Conservation (phyloP, 2,797 vertebrate genomes). For the Stomatorhinus walkeri region DNA sequence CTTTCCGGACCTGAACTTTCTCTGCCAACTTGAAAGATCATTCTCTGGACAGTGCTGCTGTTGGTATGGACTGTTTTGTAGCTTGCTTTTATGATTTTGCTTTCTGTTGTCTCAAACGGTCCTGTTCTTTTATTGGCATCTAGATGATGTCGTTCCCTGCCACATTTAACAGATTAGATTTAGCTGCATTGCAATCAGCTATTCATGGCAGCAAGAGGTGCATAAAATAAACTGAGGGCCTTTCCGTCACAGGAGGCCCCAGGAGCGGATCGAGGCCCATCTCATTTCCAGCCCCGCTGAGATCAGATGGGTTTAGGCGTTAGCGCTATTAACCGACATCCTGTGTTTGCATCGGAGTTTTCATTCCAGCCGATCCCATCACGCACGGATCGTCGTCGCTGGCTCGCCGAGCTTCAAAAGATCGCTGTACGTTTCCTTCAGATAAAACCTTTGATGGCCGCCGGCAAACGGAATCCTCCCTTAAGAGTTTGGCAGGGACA, state of each 20-base stretch:
- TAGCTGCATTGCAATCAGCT: not conserved
- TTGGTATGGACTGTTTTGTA: not conserved
- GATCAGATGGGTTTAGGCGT: not conserved
- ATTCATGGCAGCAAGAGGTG: not conserved
- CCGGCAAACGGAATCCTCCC: constrained; percentile 26
- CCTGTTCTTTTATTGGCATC: not conserved
- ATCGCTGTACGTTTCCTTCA: constrained; percentile 17
- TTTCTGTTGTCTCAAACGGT: not conserved
- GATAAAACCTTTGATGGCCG: constrained; percentile 13
- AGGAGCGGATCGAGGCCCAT: not conserved
- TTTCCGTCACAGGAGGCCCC: not conserved
- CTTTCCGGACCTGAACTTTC: not conserved
- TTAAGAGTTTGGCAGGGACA: constrained; percentile 13
- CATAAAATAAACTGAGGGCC: not conserved
- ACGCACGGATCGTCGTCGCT: not conserved
- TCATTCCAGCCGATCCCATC: not conserved
- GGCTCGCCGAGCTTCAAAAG: not conserved
- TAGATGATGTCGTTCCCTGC: not conserved
- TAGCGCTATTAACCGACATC: constrained; percentile 5
- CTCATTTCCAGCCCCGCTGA: not conserved
- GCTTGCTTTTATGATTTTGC: not conserved
- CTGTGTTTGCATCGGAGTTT: not conserved
- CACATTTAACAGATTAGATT: not conserved
- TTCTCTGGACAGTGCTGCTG: not conserved
- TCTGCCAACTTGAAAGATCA: not conserved